Conservation (phyloP, 2,113 vertebrate genomes). For the Corvus cornix region DNA sequence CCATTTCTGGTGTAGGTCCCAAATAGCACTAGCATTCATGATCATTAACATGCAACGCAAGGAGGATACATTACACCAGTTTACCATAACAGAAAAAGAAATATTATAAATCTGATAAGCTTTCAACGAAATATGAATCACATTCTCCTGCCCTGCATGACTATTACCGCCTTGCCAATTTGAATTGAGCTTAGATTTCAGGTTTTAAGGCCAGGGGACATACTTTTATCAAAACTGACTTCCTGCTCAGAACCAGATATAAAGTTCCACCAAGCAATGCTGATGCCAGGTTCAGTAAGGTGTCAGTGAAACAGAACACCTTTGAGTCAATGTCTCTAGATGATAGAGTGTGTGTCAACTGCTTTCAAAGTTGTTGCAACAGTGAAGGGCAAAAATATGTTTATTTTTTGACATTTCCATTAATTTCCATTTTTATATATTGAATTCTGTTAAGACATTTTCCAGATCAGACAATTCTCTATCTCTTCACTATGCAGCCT, state of each 20-base stretch:
- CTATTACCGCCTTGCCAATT: background rate
- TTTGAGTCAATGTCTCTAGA: background rate
- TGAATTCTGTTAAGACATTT: background rate
- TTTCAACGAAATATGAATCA: background rate
- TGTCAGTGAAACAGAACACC: background rate
- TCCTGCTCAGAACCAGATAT: fast-evolving
- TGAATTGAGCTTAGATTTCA: background rate
- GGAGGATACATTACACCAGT: background rate
- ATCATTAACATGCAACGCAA: fast-evolving
- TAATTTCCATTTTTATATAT: background rate
- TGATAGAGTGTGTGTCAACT: background rate
- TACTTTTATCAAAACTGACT: background rate
- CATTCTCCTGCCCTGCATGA: background rate
- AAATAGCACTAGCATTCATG: background rate
- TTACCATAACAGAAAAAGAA: background rate
- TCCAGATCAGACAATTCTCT: background rate
- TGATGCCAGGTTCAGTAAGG: background rate
- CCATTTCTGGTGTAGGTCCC: background rate
- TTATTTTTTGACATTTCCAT: background rate
- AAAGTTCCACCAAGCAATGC: background rate
- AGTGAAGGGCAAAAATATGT: background rate
- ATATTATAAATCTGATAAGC: background rate
- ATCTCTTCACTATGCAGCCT: background rate
- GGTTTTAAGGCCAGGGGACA: background rate
- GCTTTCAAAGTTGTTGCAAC: background rate